phyloP scores from a whole-genome alignment of 53 echinoderm and acorn worm species.

The Arbacia lixula region DNA sequence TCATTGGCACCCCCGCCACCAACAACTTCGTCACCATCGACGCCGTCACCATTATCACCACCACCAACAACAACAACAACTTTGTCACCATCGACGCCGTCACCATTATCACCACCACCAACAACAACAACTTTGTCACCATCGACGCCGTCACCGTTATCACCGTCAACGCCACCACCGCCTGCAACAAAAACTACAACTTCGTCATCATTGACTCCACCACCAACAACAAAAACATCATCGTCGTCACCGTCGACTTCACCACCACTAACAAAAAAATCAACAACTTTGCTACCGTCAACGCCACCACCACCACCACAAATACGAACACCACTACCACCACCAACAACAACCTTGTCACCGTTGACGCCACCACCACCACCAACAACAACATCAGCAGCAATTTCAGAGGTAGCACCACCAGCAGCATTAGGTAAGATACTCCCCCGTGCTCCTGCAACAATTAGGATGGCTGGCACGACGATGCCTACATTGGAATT shows the following conservation, averaged over 20 bases:
- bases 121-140: neutral
- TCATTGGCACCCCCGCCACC: neutral
- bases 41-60: neutral
- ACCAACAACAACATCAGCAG: neutral
- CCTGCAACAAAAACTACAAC: too few species aligned
- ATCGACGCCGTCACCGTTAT: neutral
- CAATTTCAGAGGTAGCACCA: neutral
- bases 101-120: neutral
- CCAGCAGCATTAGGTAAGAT: neutral
- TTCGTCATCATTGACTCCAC: neutral
- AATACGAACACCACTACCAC: neutral
- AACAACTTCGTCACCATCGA: neutral
- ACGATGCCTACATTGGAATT: too few species aligned
- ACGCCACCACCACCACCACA: neutral
- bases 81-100: neutral
- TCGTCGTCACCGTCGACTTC: neutral
- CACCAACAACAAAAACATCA: neutral
- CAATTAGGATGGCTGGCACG: too few species aligned
- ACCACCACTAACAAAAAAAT: too few species aligned
- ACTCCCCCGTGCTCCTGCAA: too few species aligned
- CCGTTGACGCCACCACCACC: neutral
- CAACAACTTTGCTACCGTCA: neutral
- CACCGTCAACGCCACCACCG: neutral
- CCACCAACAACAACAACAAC: neutral
- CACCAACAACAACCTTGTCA: neutral